phyloP scores from a whole-genome alignment of 2,888 invertebrate species.

The Tanypteryx hageni region DNA sequence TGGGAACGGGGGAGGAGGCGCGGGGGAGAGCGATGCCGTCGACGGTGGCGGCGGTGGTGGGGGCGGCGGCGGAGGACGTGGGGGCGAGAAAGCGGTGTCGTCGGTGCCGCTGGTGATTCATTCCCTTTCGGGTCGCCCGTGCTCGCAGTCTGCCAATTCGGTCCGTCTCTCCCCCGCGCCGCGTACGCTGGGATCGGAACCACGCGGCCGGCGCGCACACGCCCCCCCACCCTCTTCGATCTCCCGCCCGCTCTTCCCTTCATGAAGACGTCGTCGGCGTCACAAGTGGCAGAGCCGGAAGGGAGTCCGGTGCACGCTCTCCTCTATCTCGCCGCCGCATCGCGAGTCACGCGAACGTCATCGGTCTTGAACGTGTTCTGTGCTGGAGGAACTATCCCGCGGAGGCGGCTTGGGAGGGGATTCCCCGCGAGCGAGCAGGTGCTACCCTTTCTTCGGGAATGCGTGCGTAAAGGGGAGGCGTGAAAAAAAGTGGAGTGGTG shows the following conservation, averaged over 20 bases:
- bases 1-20: slow-evolving; percentile 25
- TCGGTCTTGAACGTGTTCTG: neutral
- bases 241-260: neutral
- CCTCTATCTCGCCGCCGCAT: slow-evolving; percentile 5
- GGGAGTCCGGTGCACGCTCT: neutral
- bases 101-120: slow-evolving; percentile 55
- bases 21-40: neutral
- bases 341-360: slow-evolving; percentile 30
- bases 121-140: slow-evolving; percentile 48
- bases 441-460: neutral
- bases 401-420: neutral
- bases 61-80: slow-evolving; percentile 11
- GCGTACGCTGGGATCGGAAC: neutral
- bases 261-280: neutral
- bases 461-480: neutral
- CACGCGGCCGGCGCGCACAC: neutral
- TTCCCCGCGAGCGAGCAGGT: neutral
- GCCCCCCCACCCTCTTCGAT: neutral
- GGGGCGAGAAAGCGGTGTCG: slow-evolving; percentile 42
- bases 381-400: too few relatives aligned
- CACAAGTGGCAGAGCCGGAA: neutral
- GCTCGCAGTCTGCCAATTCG: neutral
- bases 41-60: slow-evolving; percentile 30
- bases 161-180: neutral
- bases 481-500: neutral